These are phyloP conservation scores for Amia ocellicauda DNA, from an alignment of 2,113 vertebrate species.

Conservation along the genomic window DNA sequence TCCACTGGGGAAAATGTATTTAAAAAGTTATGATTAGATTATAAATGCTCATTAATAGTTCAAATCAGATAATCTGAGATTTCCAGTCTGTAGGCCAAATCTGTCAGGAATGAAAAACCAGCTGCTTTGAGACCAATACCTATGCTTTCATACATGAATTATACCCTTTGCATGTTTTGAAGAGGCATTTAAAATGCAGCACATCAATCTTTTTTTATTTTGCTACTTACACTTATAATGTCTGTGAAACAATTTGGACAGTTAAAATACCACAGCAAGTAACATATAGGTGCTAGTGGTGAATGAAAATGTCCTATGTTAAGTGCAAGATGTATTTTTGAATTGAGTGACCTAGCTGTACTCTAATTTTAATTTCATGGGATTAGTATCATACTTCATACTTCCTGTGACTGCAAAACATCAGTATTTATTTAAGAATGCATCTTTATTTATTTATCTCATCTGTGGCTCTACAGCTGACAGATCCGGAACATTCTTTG, in stretches of 20 bases:
- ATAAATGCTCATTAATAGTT: constrained; percentile 11
- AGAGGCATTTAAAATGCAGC: neutral
- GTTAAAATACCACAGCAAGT: neutral
- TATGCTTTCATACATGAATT: neutral
- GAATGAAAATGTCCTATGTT: no score
- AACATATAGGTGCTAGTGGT: no score
- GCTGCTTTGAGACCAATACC: neutral
- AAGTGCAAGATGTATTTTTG: no score
- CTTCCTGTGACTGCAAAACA: neutral
- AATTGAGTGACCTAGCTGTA: neutral
- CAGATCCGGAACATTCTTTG: neutral
- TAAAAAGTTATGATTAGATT: constrained; percentile 7
- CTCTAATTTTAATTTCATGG: constrained; percentile 15
- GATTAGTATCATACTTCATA: neutral
- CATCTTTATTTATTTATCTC: neutral
- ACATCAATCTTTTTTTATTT: neutral
- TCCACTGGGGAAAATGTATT: neutral
- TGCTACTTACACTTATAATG: neutral
- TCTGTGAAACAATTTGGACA: neutral
- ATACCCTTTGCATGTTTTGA: neutral
- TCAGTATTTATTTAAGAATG: neutral
- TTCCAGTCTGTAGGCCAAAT: neutral
- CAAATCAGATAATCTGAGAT: constrained; percentile 6
- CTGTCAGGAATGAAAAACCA: neutral
- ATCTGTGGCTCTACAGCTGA: neutral